Evolutionary conservation across 2,888 invertebrate genomes (phyloP).

Genomic region (Frankliniella fusca): DNA sequence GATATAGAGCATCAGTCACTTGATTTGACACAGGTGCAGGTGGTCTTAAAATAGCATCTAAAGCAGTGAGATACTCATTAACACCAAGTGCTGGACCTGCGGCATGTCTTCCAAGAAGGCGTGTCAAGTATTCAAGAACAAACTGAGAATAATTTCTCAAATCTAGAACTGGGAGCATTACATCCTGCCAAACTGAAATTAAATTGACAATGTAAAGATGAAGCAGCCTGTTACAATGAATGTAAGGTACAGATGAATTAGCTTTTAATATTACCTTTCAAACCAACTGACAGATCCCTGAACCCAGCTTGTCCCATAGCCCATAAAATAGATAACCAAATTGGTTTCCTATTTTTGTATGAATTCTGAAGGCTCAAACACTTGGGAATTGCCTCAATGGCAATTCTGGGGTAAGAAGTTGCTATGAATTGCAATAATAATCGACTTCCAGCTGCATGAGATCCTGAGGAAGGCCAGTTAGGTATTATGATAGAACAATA

Average conservation of each 20-base stretch:
- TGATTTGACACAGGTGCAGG: neutral
- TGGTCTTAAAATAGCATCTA: neutral
- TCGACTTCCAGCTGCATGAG: slow-evolving; percentile 63
- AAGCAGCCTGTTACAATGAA: neutral
- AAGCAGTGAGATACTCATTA: neutral
- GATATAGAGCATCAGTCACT: neutral
- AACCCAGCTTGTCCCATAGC: slow-evolving; percentile 69
- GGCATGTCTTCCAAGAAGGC: slow-evolving; percentile 50
- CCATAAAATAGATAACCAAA: slow-evolving; percentile 71
- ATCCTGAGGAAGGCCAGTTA: slow-evolving; percentile 45
- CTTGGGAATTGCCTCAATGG: slow-evolving; percentile 59
- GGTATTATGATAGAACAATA: neutral
- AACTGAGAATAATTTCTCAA: slow-evolving; percentile 65
- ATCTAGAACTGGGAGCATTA: slow-evolving; percentile 68
- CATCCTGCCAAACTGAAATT: slow-evolving; percentile 66
- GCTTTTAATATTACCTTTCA: slow-evolving; percentile 55
- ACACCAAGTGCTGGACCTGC: slow-evolving; percentile 45
- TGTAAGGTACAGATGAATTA: neutral
- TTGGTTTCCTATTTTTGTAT: slow-evolving; percentile 69
- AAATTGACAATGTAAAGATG: neutral
- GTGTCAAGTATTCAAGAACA: slow-evolving; percentile 59
- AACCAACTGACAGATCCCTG: slow-evolving; percentile 60
- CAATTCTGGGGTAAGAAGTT: slow-evolving; percentile 60
- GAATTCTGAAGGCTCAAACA: slow-evolving; percentile 63
- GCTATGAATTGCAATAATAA: slow-evolving; percentile 67